These are phyloP conservation scores for Sepioteuthis lessoniana DNA, from an alignment of 2,888 invertebrate genomes.

Conservation along the genomic window DNA sequence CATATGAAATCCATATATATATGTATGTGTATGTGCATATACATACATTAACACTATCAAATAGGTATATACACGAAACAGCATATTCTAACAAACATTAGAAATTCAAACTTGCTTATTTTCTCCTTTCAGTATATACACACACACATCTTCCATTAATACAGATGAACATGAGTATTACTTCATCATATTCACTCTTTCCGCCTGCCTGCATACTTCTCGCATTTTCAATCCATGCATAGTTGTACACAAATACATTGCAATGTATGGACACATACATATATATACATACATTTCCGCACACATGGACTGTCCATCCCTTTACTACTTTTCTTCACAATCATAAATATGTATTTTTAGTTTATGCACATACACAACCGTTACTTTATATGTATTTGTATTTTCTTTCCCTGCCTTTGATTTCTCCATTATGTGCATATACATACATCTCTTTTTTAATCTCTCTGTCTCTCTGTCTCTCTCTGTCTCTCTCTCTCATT, in stretches of 20 bases:
- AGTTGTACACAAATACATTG: too few relatives aligned
- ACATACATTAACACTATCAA: neutral
- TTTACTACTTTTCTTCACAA: too few relatives aligned
- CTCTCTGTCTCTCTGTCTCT: neutral
- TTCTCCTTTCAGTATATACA: neutral
- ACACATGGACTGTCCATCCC: too few relatives aligned
- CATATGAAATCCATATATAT: neutral
- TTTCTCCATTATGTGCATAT: neutral
- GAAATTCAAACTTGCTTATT: neutral
- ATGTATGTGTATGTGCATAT: neutral
- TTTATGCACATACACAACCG: neutral
- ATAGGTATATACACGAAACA: neutral
- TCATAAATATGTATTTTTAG: too few relatives aligned
- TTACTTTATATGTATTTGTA: neutral
- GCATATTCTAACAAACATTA: neutral
- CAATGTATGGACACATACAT: too few relatives aligned
- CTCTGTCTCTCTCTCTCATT: neutral
- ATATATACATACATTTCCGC: too few relatives aligned
- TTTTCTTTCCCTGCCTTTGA: neutral
- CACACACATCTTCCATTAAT: neutral
- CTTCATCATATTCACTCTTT: too few relatives aligned
- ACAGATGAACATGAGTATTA: too few relatives aligned
- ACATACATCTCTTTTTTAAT: neutral
- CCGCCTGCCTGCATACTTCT: too few relatives aligned
- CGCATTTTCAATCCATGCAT: too few relatives aligned